These are phyloP conservation scores for Ceramica pisi DNA, from an alignment of 2,888 invertebrate genomes.

Conservation along the genomic window DNA sequence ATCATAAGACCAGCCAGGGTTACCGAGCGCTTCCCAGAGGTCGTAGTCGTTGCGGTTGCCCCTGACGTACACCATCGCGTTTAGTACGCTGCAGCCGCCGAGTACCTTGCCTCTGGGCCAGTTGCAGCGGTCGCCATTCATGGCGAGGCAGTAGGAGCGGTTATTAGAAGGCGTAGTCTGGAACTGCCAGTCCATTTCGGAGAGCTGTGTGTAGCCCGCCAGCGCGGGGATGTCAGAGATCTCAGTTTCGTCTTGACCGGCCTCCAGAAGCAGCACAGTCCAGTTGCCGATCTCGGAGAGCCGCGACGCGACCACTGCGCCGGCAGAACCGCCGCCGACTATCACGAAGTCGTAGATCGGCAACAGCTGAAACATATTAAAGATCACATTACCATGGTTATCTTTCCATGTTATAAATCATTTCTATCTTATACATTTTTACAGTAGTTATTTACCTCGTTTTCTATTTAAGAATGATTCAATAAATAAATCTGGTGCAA, in stretches of 20 bases:
- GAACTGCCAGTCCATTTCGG: conserved; percentile 98
- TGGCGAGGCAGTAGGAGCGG: conserved; percentile 96
- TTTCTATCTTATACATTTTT: background rate
- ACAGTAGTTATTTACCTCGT: background rate
- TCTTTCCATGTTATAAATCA: background rate
- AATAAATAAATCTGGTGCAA: background rate
- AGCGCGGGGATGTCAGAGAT: conserved; percentile 96
- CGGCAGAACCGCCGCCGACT: conserved; percentile 97
- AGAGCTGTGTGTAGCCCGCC: conserved; percentile 95
- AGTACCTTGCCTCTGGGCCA: conserved; percentile 98
- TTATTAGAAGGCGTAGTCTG: conserved; percentile 95
- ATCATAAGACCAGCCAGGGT: conserved; percentile 96
- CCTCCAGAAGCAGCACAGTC: conserved; percentile 96
- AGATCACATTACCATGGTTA: background rate
- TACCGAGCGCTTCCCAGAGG: conserved; percentile 95
- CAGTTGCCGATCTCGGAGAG: conserved; percentile 95
- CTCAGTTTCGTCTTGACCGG: conserved; percentile 97
- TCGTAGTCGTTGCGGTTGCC: conserved; percentile 97
- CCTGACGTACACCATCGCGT: conserved; percentile 97
- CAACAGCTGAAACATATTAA: conserved; percentile 91
- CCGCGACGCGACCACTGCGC: conserved; percentile 96
- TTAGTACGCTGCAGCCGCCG: conserved; percentile 96
- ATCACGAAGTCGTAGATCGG: conserved; percentile 96
- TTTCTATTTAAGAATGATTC: too few species aligned
- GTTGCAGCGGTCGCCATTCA: conserved; percentile 96